These are phyloP conservation scores for Hypolimnas misippus DNA, from an alignment of 2,888 invertebrate genomes.

Conservation along the genomic window DNA sequence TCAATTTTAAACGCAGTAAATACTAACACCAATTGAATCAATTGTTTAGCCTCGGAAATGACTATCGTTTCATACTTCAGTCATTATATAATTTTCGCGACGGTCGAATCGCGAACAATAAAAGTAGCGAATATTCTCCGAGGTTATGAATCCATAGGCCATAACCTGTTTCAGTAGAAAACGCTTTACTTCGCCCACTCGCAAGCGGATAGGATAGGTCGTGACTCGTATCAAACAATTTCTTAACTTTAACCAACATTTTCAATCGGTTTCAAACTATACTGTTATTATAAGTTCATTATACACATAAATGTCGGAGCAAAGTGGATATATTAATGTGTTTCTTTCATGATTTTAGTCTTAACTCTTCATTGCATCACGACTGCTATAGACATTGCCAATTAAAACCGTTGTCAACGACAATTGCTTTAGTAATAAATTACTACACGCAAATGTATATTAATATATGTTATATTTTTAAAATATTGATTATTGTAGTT, in stretches of 20 bases:
- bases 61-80: constrained; percentile 3
- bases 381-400: not conserved
- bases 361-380: not conserved
- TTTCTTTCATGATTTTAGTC: not conserved
- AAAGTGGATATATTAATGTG: not conserved
- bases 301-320: not conserved
- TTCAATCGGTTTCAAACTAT: constrained; percentile 22
- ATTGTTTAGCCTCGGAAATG: constrained; percentile 16
- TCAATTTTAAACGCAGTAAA: constrained; percentile 43
- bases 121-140: constrained; percentile 11
- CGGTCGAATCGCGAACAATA: constrained; percentile 3
- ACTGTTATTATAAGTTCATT: not conserved
- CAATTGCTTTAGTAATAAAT: not conserved
- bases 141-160: constrained; percentile 24
- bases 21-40: constrained; percentile 33
- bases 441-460: too few species aligned
- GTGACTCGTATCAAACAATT: constrained; percentile 37
- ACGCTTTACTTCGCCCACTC: constrained; percentile 31
- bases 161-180: constrained; percentile 39
- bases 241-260: constrained; percentile 36
- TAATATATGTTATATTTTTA: too few species aligned
- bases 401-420: not conserved
- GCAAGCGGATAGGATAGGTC: constrained; percentile 38
- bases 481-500: not conserved
- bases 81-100: constrained; percentile 10